These are phyloP conservation scores for Zaprionus nigranus DNA, from an alignment of 1,140 invertebrate species.

Conservation along the genomic window DNA sequence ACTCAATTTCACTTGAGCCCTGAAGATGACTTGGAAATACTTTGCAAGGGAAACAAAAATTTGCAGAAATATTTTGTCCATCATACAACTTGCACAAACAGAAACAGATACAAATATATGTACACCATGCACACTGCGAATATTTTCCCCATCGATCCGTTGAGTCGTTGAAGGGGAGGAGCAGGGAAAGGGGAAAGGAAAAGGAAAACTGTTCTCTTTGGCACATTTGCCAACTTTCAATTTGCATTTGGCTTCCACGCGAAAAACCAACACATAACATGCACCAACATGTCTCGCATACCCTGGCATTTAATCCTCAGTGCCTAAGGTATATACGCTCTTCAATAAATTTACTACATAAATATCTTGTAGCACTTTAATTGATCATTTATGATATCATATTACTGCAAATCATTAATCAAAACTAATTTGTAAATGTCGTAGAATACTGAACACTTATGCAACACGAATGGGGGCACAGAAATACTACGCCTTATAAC, in stretches of 20 bases:
- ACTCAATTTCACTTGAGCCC: neutral
- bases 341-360: neutral
- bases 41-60: slow-evolving; percentile 15
- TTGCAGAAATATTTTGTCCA: slow-evolving; percentile 66
- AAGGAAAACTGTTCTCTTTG: slow-evolving; percentile 53
- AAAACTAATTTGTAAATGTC: neutral
- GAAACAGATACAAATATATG: slow-evolving; percentile 12
- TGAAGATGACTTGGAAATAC: slow-evolving; percentile 32
- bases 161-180: neutral
- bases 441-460: neutral
- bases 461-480: neutral
- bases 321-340: neutral
- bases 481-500: neutral
- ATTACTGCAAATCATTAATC: neutral
- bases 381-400: neutral
- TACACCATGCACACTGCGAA: slow-evolving; percentile 7
- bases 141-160: slow-evolving; percentile 34
- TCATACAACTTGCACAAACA: slow-evolving; percentile 7
- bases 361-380: neutral
- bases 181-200: no score
- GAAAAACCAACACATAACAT: slow-evolving; percentile 41
- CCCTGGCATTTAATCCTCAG: neutral
- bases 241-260: slow-evolving; percentile 68
- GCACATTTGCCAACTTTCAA: slow-evolving; percentile 77
- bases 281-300: slow-evolving; percentile 23